Percentiles rank a stretch among this genome's conserved stretches.
These are phyloP conservation scores for Molothrus aeneus DNA, from an alignment of 2,797 vertebrate species.

Conservation along the genomic window DNA sequence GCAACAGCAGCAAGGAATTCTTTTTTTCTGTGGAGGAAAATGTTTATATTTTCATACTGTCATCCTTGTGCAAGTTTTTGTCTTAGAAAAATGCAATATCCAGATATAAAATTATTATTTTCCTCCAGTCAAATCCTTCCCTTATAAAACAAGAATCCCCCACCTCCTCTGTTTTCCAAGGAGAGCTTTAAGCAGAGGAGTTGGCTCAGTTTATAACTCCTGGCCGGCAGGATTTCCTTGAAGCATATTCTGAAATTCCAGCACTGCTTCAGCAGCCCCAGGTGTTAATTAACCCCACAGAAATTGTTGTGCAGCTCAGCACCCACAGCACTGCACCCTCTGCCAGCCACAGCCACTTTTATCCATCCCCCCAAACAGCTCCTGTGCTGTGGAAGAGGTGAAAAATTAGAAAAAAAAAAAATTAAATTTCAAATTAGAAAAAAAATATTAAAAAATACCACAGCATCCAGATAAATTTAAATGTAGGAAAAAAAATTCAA, in stretches of 20 bases:
- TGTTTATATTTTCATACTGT: fast-evolving
- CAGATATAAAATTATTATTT: not conserved
- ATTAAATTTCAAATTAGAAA: not conserved
- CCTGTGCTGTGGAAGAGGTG: not conserved
- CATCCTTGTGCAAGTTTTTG: not conserved
- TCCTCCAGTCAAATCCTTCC: not conserved
- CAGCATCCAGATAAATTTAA: not conserved
- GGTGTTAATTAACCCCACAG: not conserved
- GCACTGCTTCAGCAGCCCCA: not conserved
- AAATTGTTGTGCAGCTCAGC: not conserved
- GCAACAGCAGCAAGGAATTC: not conserved
- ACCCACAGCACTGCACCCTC: not conserved
- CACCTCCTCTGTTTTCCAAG: not conserved
- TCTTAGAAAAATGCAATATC: not conserved
- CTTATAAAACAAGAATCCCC: not conserved
- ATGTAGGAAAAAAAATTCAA: not conserved
- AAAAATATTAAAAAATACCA: too few species aligned
- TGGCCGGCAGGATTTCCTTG: not conserved
- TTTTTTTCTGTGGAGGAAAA: not conserved
- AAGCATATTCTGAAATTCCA: not conserved
- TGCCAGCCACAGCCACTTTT: not conserved
- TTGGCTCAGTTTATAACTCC: not conserved
- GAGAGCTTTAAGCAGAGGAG: not conserved
- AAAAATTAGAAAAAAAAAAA: not conserved
- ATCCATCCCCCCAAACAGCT: not conserved